Percentiles rank a stretch among this genome's conserved stretches.
phyloP scores from a whole-genome alignment of 2,888 invertebrate species.

The Rotaria socialis region DNA sequence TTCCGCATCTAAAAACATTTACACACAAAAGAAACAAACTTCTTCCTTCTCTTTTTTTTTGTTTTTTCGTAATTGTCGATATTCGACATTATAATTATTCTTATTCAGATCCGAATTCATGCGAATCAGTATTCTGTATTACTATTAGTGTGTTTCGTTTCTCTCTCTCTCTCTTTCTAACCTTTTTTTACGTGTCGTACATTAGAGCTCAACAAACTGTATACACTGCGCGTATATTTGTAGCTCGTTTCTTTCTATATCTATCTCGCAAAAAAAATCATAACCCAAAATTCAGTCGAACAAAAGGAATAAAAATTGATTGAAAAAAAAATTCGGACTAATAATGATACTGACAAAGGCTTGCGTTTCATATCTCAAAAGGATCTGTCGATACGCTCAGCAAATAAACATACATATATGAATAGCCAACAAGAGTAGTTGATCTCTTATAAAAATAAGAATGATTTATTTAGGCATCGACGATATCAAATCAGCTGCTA shows the following conservation, averaged over 20 bases:
- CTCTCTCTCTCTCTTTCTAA: not conserved
- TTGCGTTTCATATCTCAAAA: not conserved
- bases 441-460: not conserved
- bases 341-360: not conserved
- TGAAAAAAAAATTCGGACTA: not conserved
- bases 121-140: conserved; percentile 10
- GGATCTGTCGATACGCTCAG: not conserved
- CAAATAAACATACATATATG: not conserved
- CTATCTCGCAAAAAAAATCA: conserved; percentile 8
- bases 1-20: not conserved
- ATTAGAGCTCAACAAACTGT: not conserved
- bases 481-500: not conserved
- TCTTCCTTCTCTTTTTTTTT: too few relatives aligned
- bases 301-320: not conserved
- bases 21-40: not conserved
- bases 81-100: not conserved
- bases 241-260: not conserved
- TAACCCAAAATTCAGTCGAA: not conserved
- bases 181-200: not conserved
- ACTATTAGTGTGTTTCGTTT: conserved; percentile 11
- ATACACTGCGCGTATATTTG: conserved; percentile 7
- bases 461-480: conserved; percentile 19
- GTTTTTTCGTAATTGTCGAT: not conserved
- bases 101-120: not conserved
- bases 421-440: not conserved